Percentiles rank a stretch among this genome's conserved stretches.
Conservation (phyloP, 2,888 invertebrate genomes). For the Xanthia togata region DNA sequence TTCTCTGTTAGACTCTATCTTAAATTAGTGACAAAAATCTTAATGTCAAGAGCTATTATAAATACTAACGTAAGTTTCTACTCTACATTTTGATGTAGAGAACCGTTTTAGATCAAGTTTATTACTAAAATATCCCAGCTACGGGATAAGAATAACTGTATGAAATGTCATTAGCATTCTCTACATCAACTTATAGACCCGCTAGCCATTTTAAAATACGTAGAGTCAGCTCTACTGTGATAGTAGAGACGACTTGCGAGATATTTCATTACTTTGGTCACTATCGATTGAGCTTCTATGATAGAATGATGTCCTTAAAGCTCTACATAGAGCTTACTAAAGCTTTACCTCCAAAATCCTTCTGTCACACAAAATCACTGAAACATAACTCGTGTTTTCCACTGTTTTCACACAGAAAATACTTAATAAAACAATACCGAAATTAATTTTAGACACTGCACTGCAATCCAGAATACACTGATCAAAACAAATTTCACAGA, state of each 20-base stretch:
- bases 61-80: conserved; percentile 3
- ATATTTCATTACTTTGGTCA: conserved; percentile 17
- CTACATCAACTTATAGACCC: conserved; percentile 55
- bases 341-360: conserved; percentile 86
- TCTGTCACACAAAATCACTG: conserved; percentile 81
- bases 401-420: conserved; percentile 64
- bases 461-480: conserved; percentile 86
- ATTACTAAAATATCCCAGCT: conserved; percentile 30
- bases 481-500: conserved; percentile 60
- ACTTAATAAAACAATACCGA: conserved; percentile 55
- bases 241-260: conserved; percentile 20
- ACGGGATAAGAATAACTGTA: conserved; percentile 52
- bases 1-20: conserved; percentile 26
- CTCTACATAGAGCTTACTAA: conserved; percentile 39
- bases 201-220: conserved; percentile 57
- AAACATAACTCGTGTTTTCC: conserved; percentile 76
- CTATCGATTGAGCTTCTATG: conserved; percentile 5
- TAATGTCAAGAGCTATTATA: conserved; percentile 19
- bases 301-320: conserved; percentile 22
- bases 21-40: conserved; percentile 31
- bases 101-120: conserved; percentile 25
- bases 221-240: conserved; percentile 36
- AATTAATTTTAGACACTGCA: conserved; percentile 74
- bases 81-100: conserved; percentile 18
- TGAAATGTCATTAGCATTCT: conserved; percentile 62